A percentile compares a stretch with the other conserved stretches of the same genome.
These are phyloP conservation scores for Norana najaformis DNA, from an alignment of 2,888 invertebrate genomes.

Conservation along the genomic window DNA sequence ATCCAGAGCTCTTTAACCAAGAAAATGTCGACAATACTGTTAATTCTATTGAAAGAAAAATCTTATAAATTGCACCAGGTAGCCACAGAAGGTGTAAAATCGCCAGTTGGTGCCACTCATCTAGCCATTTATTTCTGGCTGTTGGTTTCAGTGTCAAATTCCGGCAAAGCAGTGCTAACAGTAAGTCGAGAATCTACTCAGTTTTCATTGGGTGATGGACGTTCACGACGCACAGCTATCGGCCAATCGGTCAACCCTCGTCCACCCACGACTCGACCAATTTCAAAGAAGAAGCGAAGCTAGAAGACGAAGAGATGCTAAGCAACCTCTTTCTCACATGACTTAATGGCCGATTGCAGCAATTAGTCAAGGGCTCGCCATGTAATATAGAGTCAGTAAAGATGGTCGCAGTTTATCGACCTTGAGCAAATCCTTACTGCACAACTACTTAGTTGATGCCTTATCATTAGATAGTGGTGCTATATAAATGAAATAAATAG, in stretches of 20 bases:
- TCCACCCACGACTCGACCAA: neutral
- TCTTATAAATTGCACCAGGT: no score
- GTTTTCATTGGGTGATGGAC: neutral
- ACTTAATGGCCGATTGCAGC: neutral
- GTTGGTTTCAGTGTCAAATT: neutral
- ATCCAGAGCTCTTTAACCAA: no score
- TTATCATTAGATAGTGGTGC: neutral
- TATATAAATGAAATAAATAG: neutral
- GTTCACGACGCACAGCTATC: neutral
- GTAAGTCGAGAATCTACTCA: slow-evolving; percentile 13
- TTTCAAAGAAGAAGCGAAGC: neutral
- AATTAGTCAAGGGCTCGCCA: no score
- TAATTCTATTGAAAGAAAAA: neutral
- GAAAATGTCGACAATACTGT: no score
- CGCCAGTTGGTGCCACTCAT: neutral
- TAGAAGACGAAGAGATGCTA: neutral
- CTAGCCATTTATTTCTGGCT: neutral
- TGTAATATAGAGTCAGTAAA: no score
- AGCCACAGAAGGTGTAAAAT: no score
- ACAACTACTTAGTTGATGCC: neutral
- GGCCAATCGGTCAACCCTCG: neutral
- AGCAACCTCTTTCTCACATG: neutral
- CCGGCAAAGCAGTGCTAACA: neutral
- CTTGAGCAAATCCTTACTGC: no score
- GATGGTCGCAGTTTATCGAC: no score